Evolutionary conservation across 1,140 invertebrate species (phyloP), one percentile per base, ranked within the genome.

Genomic region (Pseudomyrmex dendroicus): DNA sequence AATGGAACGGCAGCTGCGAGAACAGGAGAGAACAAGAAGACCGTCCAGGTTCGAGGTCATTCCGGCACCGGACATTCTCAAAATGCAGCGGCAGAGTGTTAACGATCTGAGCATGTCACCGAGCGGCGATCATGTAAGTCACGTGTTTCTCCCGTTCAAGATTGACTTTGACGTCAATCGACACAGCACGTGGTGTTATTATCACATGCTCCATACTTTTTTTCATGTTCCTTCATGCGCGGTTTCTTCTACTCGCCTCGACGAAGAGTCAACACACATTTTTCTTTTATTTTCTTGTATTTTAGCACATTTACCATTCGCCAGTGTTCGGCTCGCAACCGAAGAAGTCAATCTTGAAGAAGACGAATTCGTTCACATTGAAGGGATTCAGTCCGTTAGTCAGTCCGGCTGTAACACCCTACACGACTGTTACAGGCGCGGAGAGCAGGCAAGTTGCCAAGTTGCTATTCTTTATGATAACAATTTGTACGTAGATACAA

Each of bases 301-400:
- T 85, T 77, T 66, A 93, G 91, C 93, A 92, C 48, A 92, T 90
- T 3, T 94, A 91, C 85, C 93, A 95, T 91, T 92, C 95, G 74
- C 96, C 96, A 1, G 92, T 96, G 7, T 95, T 95, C 90, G 95
- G 95, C 17, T 93, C 93, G 0, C 95, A 96, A 87, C 97, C 97
- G 3, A 96, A 96, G 73, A 98, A 98, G 92, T 98, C 98, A 0
- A 98, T 98, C 90, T 94, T 98, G 62, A 98, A 98, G 94, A 98
- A 98, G 93, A 98, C 98, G 0, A 97, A 98, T 93, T 98, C 97
- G 7, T 98, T 98, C 91, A 98, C 97, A 4, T 90, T 98, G 12
- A 97, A 96, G 87, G 96, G 96, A 56, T 97, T 96, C 91, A 95
- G 95, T 86, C 96, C 96, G 15, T 90, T 96, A 20, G 93, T 95